A percentile compares a stretch with the other conserved stretches of the same genome.
Conservation (phyloP, 2,797 vertebrate genomes). For the Miichthys miiuy region DNA sequence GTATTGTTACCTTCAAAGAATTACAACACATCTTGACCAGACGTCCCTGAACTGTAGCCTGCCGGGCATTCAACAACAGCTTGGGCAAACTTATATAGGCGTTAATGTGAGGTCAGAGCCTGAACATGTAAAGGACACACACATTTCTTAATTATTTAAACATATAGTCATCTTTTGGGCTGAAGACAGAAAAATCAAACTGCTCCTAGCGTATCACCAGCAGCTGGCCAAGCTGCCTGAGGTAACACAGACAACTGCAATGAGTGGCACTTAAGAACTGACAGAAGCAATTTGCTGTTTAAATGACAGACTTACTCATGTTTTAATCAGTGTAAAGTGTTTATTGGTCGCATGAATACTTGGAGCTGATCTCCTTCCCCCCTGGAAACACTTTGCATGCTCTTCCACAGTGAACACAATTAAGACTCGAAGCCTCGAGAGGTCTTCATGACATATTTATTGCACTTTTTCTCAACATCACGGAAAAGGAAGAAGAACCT, state of each 20-base stretch:
- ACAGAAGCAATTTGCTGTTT: slow-evolving; percentile 59
- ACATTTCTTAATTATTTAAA: neutral
- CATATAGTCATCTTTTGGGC: neutral
- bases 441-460: slow-evolving; percentile 32
- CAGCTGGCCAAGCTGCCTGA: slow-evolving; percentile 57
- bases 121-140: neutral
- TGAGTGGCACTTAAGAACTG: slow-evolving; percentile 62
- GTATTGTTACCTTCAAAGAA: neutral
- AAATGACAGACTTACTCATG: slow-evolving; percentile 56
- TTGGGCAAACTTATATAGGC: slow-evolving; percentile 1
- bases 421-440: slow-evolving; percentile 23
- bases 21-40: neutral
- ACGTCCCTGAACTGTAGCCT: neutral
- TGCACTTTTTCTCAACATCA: slow-evolving; percentile 3
- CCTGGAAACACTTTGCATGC: slow-evolving; percentile 21
- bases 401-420: slow-evolving; percentile 23
- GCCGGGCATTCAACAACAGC: neutral
- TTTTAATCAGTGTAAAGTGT: slow-evolving; percentile 68
- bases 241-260: slow-evolving; percentile 48
- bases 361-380: slow-evolving; percentile 23
- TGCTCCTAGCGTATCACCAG: slow-evolving; percentile 46
- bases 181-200: slow-evolving; percentile 22
- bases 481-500: neutral
- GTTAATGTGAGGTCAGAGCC: neutral
- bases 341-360: slow-evolving; percentile 45